Evolutionary conservation across 2,113 vertebrate species (phyloP).

Genomic region (Cyanistes caeruleus): DNA sequence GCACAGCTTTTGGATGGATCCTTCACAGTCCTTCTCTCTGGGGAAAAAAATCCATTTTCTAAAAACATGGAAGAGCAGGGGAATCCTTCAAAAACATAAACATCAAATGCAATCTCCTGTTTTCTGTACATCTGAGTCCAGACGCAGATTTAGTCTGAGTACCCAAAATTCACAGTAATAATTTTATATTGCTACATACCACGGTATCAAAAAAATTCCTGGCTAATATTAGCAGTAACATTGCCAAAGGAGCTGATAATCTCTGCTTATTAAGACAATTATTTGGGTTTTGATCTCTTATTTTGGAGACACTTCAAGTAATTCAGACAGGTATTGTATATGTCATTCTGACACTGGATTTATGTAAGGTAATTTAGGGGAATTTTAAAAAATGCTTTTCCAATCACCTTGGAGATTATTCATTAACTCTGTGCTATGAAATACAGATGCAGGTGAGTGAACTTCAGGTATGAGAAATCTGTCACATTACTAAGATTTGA

Average conservation of each 20-base stretch:
- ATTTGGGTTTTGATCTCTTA: neutral
- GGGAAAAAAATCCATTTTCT: neutral
- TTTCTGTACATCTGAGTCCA: neutral
- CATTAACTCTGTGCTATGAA: neutral
- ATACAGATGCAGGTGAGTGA: neutral
- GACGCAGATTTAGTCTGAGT: neutral
- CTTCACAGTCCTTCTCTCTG: neutral
- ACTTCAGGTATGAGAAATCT: neutral
- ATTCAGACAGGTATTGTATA: neutral
- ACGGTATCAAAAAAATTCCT: neutral
- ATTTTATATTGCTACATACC: neutral
- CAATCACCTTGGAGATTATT: neutral
- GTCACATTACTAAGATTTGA: neutral
- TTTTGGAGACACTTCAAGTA: neutral
- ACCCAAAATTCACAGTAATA: neutral
- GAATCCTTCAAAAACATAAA: neutral
- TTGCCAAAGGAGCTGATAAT: neutral
- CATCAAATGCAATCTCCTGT: neutral
- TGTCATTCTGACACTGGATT: neutral
- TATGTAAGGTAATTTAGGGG: neutral
- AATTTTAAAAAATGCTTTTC: too few species aligned
- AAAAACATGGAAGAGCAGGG: accelerated
- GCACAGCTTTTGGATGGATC: neutral
- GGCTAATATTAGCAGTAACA: neutral
- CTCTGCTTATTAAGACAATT: neutral